phyloP scores from a whole-genome alignment of 2,888 invertebrate species.

The Pilophorus perplexus region DNA sequence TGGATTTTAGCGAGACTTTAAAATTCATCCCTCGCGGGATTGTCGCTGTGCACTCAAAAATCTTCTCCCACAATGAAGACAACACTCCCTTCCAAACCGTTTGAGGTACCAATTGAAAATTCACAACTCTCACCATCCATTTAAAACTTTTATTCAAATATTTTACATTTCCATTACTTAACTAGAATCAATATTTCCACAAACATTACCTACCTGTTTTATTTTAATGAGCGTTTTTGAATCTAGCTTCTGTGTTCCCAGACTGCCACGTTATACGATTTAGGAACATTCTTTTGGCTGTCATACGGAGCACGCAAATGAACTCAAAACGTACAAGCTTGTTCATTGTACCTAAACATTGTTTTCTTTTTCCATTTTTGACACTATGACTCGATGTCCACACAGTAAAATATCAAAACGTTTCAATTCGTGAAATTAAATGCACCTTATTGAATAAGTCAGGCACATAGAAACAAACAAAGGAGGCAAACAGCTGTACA shows the following conservation, averaged over 20 bases:
- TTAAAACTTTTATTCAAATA: constrained; percentile 32
- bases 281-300: constrained; percentile 19
- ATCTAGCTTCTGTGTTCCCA: not conserved
- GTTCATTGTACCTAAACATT: too few species aligned
- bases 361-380: not conserved
- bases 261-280: constrained; percentile 5
- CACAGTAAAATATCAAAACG: constrained; percentile 1
- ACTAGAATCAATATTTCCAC: constrained; percentile 12
- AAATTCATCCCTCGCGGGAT: too few species aligned
- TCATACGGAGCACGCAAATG: not conserved
- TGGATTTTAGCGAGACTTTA: too few species aligned
- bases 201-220: constrained; percentile 15
- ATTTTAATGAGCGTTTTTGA: constrained; percentile 17
- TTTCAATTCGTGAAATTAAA: constrained; percentile 3
- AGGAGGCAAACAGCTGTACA: not conserved
- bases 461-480: not conserved
- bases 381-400: constrained; percentile 8
- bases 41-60: too few species aligned
- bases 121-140: too few species aligned
- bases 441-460: constrained; percentile 3
- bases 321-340: not conserved
- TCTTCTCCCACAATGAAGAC: too few species aligned
- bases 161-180: constrained; percentile 15
- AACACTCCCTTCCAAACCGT: too few species aligned
- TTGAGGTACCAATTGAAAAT: too few species aligned